Evolutionary conservation across 2,888 invertebrate species (phyloP), one percentile per base, ranked within the genome.

Genomic region (Eupeodes latifasciatus): DNA sequence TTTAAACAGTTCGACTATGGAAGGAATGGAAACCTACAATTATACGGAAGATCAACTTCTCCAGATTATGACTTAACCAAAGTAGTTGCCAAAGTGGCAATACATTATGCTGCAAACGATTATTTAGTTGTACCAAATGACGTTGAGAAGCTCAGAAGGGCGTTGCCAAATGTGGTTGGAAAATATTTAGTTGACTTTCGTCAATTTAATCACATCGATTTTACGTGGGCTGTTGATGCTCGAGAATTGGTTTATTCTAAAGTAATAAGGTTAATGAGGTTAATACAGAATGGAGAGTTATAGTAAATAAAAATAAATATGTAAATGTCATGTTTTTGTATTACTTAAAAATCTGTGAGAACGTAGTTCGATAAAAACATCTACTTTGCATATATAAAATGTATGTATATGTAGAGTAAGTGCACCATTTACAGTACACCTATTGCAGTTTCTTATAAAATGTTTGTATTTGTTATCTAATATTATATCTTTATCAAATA

Each of bases 161-260:
- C 87, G 19, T 81, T 93, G 77, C 92, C 93, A n/a, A 93, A 93
- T 90, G 91, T 92, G 4, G 90, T 93, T 49, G 91, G 92, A 10
- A 92, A 95, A 88, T 95, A 95, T 92, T 92, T 94, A 62, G 94
- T 96, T 12, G 94, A 95, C 0, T 93, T 94, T 90, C 90, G 93
- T 4, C 92, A 93, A 6, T 96, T 96, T 91, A 96, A 95, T 91
- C 96, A 97, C 91, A 91, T 96, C 84, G 96, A 97, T 91, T 96
- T 96, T 91, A 93, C 96, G 87, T 96, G 95, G 95, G 96, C 95
- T 14, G 95, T 94, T n/a, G 94, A 96, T 91, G 95, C 95, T 0
- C 94, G 94, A 78, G 93, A 93, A 4, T 91, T 96, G 80, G 91
- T 96, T 1, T 96, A 95, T 90, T 93, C 95, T 78, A 94, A 94